Evolutionary conservation across 1,140 invertebrate species (phyloP).

Genomic region (Cydia strobilella): DNA sequence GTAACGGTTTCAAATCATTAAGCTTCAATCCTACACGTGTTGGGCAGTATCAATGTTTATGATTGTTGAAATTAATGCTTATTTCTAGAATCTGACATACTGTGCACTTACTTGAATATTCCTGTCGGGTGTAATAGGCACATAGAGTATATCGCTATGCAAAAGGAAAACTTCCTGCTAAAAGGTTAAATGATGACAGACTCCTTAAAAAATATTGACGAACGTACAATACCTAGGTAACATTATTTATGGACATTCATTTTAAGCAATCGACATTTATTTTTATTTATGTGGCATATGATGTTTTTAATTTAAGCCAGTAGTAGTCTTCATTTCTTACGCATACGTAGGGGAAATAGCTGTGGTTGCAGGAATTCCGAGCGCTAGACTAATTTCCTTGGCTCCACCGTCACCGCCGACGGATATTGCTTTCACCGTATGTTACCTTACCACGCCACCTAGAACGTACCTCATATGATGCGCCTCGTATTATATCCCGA

Average conservation of each 20-base stretch:
- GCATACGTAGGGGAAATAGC: background rate
- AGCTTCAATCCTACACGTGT: background rate
- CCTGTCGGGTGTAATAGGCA: background rate
- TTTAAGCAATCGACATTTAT: no score
- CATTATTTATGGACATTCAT: no score
- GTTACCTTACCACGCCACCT: background rate
- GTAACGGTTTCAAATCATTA: background rate
- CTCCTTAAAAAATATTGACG: no score
- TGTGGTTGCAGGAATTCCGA: slow-evolving; percentile 20
- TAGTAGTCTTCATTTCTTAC: no score
- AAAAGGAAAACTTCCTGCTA: no score
- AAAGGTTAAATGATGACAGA: no score
- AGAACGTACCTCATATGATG: background rate
- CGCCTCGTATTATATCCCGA: background rate
- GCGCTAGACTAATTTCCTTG: slow-evolving; percentile 20
- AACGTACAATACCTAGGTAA: no score
- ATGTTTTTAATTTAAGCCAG: no score
- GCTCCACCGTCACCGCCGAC: slow-evolving; percentile 4
- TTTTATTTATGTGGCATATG: no score
- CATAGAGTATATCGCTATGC: background rate
- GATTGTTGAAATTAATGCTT: background rate
- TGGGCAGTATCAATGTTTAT: background rate
- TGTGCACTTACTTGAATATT: background rate
- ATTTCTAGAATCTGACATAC: no score
- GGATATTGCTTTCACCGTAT: slow-evolving; percentile 16